phyloP scores from a whole-genome alignment of 37 sponge, comb jelly and placozoan species.

The Crambe crambe region DNA sequence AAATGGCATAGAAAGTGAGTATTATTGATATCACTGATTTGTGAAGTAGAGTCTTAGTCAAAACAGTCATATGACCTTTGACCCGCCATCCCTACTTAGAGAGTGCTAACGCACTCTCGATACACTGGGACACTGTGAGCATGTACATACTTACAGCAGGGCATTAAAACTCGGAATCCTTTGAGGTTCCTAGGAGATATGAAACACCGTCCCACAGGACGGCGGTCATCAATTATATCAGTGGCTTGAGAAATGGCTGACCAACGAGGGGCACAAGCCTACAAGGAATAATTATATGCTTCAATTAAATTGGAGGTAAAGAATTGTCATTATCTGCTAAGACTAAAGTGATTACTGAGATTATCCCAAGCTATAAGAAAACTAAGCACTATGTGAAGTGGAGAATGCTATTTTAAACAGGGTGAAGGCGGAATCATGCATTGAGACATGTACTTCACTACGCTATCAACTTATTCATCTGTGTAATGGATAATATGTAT shows the following conservation, averaged over 20 bases:
- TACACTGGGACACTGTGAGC: neutral
- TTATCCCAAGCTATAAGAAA: neutral
- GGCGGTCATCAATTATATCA: neutral
- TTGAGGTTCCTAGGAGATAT: neutral
- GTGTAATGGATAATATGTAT: too few species aligned
- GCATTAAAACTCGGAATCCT: neutral
- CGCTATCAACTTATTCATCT: too few species aligned
- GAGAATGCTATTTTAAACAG: neutral
- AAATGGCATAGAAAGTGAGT: too few species aligned
- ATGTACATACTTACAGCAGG: conserved; percentile 5
- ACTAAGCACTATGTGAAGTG: neutral
- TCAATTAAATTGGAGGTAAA: neutral
- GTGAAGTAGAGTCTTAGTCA: too few species aligned
- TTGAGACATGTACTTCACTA: too few species aligned
- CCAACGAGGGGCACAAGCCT: neutral
- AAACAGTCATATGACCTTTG: too few species aligned
- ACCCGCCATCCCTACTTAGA: too few species aligned
- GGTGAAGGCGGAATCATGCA: too few species aligned
- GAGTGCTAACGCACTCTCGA: too few species aligned
- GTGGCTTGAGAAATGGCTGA: neutral
- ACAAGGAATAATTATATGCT: neutral
- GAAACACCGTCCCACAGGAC: conserved; percentile 23
- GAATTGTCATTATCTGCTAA: neutral
- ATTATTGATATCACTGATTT: too few species aligned
- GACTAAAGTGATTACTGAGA: neutral